Base-by-base conservation (phyloP, 2,888 invertebrate species). In the Drepanosiphum platanoidis region DNA sequence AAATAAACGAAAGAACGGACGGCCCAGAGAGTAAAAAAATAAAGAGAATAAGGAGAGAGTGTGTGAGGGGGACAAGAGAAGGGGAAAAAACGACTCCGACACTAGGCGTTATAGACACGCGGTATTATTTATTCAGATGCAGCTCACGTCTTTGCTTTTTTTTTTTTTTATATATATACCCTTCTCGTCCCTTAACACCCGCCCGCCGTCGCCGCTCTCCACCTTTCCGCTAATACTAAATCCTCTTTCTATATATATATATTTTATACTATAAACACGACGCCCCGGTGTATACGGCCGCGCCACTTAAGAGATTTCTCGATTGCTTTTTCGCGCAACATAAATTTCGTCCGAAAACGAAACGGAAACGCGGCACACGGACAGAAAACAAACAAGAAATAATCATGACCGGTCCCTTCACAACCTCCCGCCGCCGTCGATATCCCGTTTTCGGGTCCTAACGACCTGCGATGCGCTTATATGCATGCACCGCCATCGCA, bases 311-410 rank as follows among this genome's bases (percentile, higher is more conserved):
- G 74, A 83, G 82, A 74, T 83, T 83, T 83, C 64, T 46, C 82
- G 66, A 83, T 83, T 83, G 82, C 82, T 83, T 74, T 83, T 74
- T 74, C 64, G 82, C 82, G 82, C 82, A 74, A 83, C 82, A 64
- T 74, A 74, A 83, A 83, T 83, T 83, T 46, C 72, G 34, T n/a
- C 46, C 64, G 42, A 22, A 66, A 82, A 80, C 58, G 39, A 32
- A 66, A 80, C 72, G 66, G 13, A 22, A 32, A 18, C 58, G 36
- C 18, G 36, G 30, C 34, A 22, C 61, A 27, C n/a, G 61, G 27
- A 42, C 71, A 42, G 39, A 27, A 74, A 74, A 83, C 82, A 74
- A 74, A 74, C 82, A 32, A 18, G 72, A n/a, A 82, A 82, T 64
- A 64, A 74, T 83, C 74, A 64, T 74, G 82, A 80, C 46, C 79